phyloP scores from a whole-genome alignment of 2,888 invertebrate species.

The Calephelis perditalis region DNA sequence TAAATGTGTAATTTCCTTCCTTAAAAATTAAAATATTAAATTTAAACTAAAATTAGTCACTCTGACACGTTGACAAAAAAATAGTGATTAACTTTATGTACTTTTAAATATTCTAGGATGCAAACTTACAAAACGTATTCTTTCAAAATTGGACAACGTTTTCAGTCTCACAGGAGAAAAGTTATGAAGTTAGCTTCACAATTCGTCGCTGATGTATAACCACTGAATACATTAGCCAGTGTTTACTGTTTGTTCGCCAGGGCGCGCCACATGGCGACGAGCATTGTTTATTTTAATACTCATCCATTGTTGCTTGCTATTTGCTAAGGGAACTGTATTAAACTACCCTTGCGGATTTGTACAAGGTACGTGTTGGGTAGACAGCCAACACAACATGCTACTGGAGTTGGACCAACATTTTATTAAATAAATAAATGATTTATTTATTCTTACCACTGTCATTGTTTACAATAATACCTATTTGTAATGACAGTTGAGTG shows the following conservation, averaged over 20 bases:
- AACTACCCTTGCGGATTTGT: constrained; percentile 60
- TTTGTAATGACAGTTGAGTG: too few species aligned
- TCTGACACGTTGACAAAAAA: too few species aligned
- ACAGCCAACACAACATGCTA: constrained; percentile 17
- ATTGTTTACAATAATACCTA: too few species aligned
- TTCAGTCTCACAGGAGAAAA: not conserved
- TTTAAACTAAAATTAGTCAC: too few species aligned
- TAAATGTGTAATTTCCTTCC: too few species aligned
- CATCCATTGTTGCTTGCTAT: constrained; percentile 69
- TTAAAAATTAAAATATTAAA: too few species aligned
- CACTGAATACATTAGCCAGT: constrained; percentile 67
- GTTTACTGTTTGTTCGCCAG: constrained; percentile 59
- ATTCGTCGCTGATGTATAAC: constrained; percentile 22
- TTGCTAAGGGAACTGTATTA: constrained; percentile 61
- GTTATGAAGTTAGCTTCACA: not conserved
- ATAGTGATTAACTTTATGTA: too few species aligned
- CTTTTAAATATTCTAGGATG: too few species aligned
- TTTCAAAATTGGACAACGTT: not conserved
- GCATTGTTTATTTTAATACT: constrained; percentile 75
- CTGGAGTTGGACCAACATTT: not conserved
- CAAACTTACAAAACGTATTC: too few species aligned
- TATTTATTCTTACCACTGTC: too few species aligned
- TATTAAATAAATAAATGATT: too few species aligned
- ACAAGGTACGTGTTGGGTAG: constrained; percentile 39
- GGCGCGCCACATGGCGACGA: constrained; percentile 64